These are phyloP conservation scores for Drosophila helvetica DNA, from an alignment of 2,888 invertebrate species.

Conservation along the genomic window DNA sequence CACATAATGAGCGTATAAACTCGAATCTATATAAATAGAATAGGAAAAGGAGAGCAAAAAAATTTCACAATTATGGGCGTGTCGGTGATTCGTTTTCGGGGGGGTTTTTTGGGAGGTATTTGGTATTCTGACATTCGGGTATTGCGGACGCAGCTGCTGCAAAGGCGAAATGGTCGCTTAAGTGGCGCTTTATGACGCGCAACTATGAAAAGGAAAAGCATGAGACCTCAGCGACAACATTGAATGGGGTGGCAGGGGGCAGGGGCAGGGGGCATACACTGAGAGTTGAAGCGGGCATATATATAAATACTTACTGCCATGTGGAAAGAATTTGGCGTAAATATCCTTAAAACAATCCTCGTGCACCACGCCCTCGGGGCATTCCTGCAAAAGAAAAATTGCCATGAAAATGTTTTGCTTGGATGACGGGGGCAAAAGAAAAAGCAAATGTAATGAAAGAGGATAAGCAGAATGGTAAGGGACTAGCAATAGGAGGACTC, in stretches of 20 bases:
- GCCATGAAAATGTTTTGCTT: constrained; percentile 57
- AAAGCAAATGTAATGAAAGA: constrained; percentile 27
- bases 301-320: constrained; percentile 93
- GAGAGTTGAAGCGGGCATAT: constrained; percentile 18
- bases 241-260: constrained; percentile 12
- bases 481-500: constrained; percentile 18
- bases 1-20: constrained; percentile 98
- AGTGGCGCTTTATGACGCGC: constrained; percentile 67
- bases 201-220: constrained; percentile 58
- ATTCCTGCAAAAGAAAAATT: constrained; percentile 89
- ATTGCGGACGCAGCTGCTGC: constrained; percentile 31
- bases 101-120: not conserved
- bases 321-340: constrained; percentile 98
- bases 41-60: constrained; percentile 14
- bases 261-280: constrained; percentile 15
- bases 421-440: constrained; percentile 17
- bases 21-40: constrained; percentile 90
- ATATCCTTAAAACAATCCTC: constrained; percentile 99
- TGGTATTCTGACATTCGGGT: not conserved
- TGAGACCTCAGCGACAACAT: constrained; percentile 50
- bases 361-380: constrained; percentile 97
- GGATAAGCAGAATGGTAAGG: constrained; percentile 5
- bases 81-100: constrained; percentile 13
- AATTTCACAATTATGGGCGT: constrained; percentile 28
- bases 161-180: constrained; percentile 58